These are phyloP conservation scores for Ramazzottius varieornatus DNA, from an alignment of 2,888 invertebrate genomes.

Conservation along the genomic window DNA sequence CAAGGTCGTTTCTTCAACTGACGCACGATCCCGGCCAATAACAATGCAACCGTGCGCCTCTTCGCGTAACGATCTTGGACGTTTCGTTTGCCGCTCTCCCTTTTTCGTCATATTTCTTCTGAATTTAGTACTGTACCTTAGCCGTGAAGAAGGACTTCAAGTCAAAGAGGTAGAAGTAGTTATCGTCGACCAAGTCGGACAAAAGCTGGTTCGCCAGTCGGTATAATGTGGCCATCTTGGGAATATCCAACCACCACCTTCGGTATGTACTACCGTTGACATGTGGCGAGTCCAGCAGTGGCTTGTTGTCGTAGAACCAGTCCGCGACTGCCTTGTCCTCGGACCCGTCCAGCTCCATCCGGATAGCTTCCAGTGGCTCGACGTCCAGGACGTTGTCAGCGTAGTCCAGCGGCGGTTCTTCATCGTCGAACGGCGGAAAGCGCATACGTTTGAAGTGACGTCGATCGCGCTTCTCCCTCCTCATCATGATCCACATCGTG, in stretches of 20 bases:
- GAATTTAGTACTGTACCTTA: too few relatives aligned
- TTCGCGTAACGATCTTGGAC: too few relatives aligned
- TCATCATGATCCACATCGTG: slow-evolving; percentile 99
- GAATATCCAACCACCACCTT: slow-evolving; percentile 77
- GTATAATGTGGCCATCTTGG: slow-evolving; percentile 91
- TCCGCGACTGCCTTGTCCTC: slow-evolving; percentile 45
- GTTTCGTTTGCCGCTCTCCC: too few relatives aligned
- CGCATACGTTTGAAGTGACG: slow-evolving; percentile 97
- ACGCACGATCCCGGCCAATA: too few relatives aligned
- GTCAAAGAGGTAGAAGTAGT: slow-evolving; percentile 96
- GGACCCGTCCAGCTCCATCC: slow-evolving; percentile 82
- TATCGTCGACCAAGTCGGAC: slow-evolving; percentile 88
- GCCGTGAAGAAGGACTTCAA: slow-evolving; percentile 98
- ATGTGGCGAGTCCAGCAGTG: slow-evolving; percentile 59
- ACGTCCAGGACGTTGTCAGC: slow-evolving; percentile 97
- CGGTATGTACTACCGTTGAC: slow-evolving; percentile 93
- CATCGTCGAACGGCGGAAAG: slow-evolving; percentile 98
- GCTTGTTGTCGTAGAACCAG: slow-evolving; percentile 98
- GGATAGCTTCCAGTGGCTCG: slow-evolving; percentile 92
- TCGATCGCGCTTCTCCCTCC: slow-evolving; percentile 89
- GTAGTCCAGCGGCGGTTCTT: slow-evolving; percentile 95
- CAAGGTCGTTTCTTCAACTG: too few relatives aligned
- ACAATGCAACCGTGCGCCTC: too few relatives aligned
- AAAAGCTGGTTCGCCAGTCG: slow-evolving; percentile 85
- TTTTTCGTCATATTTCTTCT: too few relatives aligned